Base-by-base conservation (phyloP, 2,888 invertebrate species). In the Dolichopus griseipennis region DNA sequence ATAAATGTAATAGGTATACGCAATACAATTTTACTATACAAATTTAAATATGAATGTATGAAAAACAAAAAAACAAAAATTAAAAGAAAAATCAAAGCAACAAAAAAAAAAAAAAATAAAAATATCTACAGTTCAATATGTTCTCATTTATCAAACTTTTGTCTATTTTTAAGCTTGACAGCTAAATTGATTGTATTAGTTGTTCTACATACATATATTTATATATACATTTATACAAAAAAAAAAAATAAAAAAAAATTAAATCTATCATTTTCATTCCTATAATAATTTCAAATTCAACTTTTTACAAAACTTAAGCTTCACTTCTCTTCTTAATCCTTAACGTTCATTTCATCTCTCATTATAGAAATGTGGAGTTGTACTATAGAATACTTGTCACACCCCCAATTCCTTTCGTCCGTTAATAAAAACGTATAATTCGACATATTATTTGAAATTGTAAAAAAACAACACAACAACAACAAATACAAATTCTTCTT, bases 121-220 rank as follows among this genome's bases (percentile, higher is more conserved):
- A 67, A 15, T n/a, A 9, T 33, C 52, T 33, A 52, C 52, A 67
- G 21, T 67, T 34, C 37, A 67, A 65, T 67, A 33, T 52, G 43
- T 43, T 67, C 64, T 62, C 61, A 68, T 64, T 68, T 63, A 69
- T 41, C 69, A 68, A 68, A 70, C 61, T 65, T 64, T 67, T 27
- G 66, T 69, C 22, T 70, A 65, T 34, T 61, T 66, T 52, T 61
- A 52, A 52, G 52, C 52, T 65, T 63, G 63, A 61, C 52, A 67
- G 64, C 67, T 69, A 64, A 61, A 65, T 65, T 64, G 41, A 67
- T 62, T 66, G 27, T 65, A 22, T 52, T 41, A 67, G 62, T 65
- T 52, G 63, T 27, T 27, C 27, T 27, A 27, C 27, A 27, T 27
- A 27, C 27, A 27, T 27, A 27, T 27, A 27, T 27, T 2, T 65